Conservation (phyloP, 2,888 invertebrate genomes). For the Coecobrya sp. region DNA sequence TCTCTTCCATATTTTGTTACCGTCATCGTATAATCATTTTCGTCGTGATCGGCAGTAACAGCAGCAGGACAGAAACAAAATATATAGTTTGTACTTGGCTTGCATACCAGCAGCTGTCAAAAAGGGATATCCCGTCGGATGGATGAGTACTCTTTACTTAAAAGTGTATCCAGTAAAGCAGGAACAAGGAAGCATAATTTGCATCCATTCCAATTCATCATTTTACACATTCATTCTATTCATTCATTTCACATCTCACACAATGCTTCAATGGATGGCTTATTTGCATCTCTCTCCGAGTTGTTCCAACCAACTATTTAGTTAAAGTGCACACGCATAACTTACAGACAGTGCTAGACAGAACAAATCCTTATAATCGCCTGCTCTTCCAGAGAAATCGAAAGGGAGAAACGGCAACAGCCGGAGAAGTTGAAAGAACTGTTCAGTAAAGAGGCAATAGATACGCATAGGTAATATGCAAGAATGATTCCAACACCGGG, state of each 20-base stretch:
- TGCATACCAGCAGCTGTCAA: conserved; percentile 67
- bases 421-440: conserved; percentile 42
- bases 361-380: conserved; percentile 74
- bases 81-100: conserved; percentile 16
- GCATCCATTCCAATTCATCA: conserved; percentile 74
- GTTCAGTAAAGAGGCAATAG: conserved; percentile 39
- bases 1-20: conserved; percentile 55
- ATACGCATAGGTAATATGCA: conserved; percentile 39
- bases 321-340: conserved; percentile 52
- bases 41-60: conserved; percentile 13
- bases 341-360: conserved; percentile 51
- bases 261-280: conserved; percentile 60
- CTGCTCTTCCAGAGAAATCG: conserved; percentile 21
- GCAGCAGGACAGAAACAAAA: conserved; percentile 20
- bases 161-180: conserved; percentile 46
- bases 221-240: conserved; percentile 70
- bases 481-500: not conserved
- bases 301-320: conserved; percentile 59
- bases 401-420: conserved; percentile 17
- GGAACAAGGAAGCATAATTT: conserved; percentile 53
- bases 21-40: conserved; percentile 48
- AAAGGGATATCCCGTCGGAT: conserved; percentile 59
- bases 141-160: not conserved
- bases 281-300: conserved; percentile 73
- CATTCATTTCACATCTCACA: conserved; percentile 54